Percentiles rank a stretch among this genome's conserved stretches.
Evolutionary conservation across 2,888 invertebrate species (phyloP).

Genomic region (Tetheella fluctuosa): DNA sequence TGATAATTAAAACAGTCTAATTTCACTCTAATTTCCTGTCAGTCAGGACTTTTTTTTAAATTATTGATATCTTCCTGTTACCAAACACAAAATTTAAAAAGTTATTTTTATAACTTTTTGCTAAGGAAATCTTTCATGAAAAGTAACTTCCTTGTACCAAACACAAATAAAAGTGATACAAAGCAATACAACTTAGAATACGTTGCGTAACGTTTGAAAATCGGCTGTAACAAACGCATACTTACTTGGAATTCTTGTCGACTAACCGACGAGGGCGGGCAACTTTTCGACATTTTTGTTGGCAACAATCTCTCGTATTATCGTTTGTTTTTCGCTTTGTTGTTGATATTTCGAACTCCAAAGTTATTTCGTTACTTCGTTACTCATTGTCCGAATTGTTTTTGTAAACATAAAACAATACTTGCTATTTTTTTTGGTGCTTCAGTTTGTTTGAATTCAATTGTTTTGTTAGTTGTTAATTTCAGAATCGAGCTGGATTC

Average conservation of each 20-base stretch:
- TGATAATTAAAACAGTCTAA: no score
- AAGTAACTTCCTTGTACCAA: slow-evolving; percentile 20
- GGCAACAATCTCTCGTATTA: slow-evolving; percentile 54
- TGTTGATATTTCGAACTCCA: slow-evolving; percentile 63
- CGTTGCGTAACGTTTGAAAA: slow-evolving; percentile 46
- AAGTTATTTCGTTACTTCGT: slow-evolving; percentile 66
- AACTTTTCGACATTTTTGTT: slow-evolving; percentile 60
- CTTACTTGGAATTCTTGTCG: slow-evolving; percentile 52
- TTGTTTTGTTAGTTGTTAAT: slow-evolving; percentile 7
- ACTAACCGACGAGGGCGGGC: slow-evolving; percentile 31
- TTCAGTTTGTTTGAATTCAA: slow-evolving; percentile 8
- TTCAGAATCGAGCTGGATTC: neutral
- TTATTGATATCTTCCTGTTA: no score
- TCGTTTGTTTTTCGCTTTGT: slow-evolving; percentile 65
- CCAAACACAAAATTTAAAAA: no score
- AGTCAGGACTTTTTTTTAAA: no score
- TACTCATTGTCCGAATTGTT: slow-evolving; percentile 61
- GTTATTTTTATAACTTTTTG: no score
- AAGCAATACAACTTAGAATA: slow-evolving; percentile 27
- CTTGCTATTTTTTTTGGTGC: slow-evolving; percentile 40
- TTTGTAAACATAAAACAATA: slow-evolving; percentile 59
- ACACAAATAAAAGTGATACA: slow-evolving; percentile 21
- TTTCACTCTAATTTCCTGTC: no score
- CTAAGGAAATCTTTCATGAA: no score
- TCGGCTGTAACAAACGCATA: slow-evolving; percentile 50